Percentiles rank a stretch among this genome's conserved stretches.
Conservation (phyloP, 2,888 invertebrate species). For the Argyresthia goedartella region DNA sequence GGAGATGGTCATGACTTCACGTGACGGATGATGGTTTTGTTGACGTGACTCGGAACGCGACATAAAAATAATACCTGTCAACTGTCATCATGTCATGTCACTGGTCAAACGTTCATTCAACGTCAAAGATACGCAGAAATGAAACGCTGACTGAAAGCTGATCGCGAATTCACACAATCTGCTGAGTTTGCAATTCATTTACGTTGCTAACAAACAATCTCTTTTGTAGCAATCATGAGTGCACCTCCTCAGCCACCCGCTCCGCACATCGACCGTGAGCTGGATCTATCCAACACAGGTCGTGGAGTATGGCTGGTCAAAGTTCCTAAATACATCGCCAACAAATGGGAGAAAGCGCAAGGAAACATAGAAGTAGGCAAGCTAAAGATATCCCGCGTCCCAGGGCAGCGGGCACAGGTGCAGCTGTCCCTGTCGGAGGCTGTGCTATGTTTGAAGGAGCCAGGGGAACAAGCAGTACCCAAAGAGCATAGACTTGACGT, state of each 20-base stretch:
- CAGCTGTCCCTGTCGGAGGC: slow-evolving; percentile 86
- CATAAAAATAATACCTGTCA: too few relatives aligned
- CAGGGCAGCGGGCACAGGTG: slow-evolving; percentile 89
- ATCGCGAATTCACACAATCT: too few relatives aligned
- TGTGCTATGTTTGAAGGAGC: slow-evolving; percentile 82
- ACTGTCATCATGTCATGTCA: too few relatives aligned
- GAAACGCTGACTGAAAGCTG: too few relatives aligned
- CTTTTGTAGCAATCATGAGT: neutral
- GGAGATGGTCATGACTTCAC: too few relatives aligned
- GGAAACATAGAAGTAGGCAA: slow-evolving; percentile 95
- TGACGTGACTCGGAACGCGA: too few relatives aligned
- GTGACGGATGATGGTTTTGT: too few relatives aligned
- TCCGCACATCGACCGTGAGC: slow-evolving; percentile 79
- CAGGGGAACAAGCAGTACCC: slow-evolving; percentile 85
- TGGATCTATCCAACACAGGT: slow-evolving; percentile 90
- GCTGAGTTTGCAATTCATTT: neutral
- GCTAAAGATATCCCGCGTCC: slow-evolving; percentile 85
- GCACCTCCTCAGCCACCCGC: slow-evolving; percentile 30
- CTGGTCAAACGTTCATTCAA: too few relatives aligned
- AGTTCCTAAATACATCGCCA: slow-evolving; percentile 95
- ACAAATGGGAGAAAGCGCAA: slow-evolving; percentile 94
- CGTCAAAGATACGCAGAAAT: too few relatives aligned
- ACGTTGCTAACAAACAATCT: neutral
- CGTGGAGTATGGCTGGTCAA: slow-evolving; percentile 98
- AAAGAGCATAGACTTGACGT: slow-evolving; percentile 93